Base-by-base conservation (phyloP, 2,888 invertebrate species). In the Drosophila yooni region DNA sequence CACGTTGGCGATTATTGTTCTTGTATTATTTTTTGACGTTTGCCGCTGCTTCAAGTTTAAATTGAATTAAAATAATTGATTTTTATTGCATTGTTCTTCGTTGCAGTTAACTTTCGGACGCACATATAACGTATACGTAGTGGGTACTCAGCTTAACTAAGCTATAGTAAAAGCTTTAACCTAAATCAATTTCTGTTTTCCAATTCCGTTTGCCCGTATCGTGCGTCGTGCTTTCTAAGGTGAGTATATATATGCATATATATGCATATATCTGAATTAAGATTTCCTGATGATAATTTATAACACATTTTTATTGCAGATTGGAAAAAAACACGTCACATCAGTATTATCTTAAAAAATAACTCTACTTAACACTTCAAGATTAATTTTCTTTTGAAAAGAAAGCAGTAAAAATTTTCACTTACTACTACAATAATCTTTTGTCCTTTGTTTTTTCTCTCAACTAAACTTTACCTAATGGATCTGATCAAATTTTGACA, bases 61-160 rank as follows among this genome's bases (percentile, higher is more conserved):
- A 87, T 90, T 90, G 38, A 87, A 87, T 87, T 87, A 87, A 87
- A 86, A 82, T 79, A 88, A 90, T 90, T 86, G 82, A 83, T 90
- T 88, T 90, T 76, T 67, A 70, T 74, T 67, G 60, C 25, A 68
- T 69, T 73, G 60, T 48, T 18, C n/a, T 6, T 66, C 31, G 11
- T 89, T 87, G 56, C 90, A 87, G 86, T 87, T 81, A 86, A 81
- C 74, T 76, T 76, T 83, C 34, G 81, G 76, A 71, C 70, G 60
- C 46, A 74, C 66, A 69, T 25, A 72, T 65, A 40, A 74, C 63
- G 65, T 67, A 79, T 71, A 63, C 64, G 66, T 72, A 87, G 68
- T 76, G 75, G 63, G 51, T 59, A 50, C 61, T 43, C 43, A 50
- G 31, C 21, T 54, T 62, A 84, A 88, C 68, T 83, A 83, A 83